A percentile compares a stretch with the other conserved stretches of the same genome.
Conservation (phyloP, 2,113 vertebrate genomes). For the Lipophrys pholis region DNA sequence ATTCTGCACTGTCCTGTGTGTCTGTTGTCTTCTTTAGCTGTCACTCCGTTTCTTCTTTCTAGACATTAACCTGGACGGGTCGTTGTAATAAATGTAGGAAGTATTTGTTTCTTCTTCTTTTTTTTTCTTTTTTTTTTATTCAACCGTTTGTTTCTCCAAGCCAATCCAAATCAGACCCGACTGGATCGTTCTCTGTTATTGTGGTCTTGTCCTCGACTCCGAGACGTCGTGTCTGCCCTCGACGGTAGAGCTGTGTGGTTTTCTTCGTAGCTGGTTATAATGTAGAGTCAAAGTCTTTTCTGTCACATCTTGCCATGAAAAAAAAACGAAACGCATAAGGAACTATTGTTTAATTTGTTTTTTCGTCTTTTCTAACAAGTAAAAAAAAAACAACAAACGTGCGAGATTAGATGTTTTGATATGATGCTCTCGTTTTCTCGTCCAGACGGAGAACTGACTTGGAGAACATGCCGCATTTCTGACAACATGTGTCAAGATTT, state of each 20-base stretch:
- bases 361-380: slow-evolving; percentile 40
- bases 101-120: background rate
- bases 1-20: slow-evolving; percentile 40
- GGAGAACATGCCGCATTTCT: slow-evolving; percentile 63
- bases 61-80: slow-evolving; percentile 28
- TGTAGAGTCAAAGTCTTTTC: slow-evolving; percentile 42
- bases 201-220: slow-evolving; percentile 27
- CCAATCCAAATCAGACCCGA: slow-evolving; percentile 23
- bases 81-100: slow-evolving; percentile 38
- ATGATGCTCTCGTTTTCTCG: slow-evolving; percentile 65
- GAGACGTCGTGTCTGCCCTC: slow-evolving; percentile 38
- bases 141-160: slow-evolving; percentile 13
- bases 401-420: slow-evolving; percentile 65
- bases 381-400: slow-evolving; percentile 35
- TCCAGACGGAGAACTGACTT: slow-evolving; percentile 58
- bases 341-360: slow-evolving; percentile 49
- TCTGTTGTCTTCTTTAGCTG: slow-evolving; percentile 38
- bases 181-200: slow-evolving; percentile 12
- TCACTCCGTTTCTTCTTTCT: slow-evolving; percentile 39
- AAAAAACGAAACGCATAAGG: slow-evolving; percentile 23
- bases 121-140: background rate
- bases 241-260: slow-evolving; percentile 41
- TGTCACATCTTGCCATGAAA: slow-evolving; percentile 69
- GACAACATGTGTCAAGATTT: slow-evolving; percentile 67
- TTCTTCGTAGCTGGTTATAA: slow-evolving; percentile 40